phyloP scores from a whole-genome alignment of 2,113 vertebrate species.

The Podarcis raffonei region DNA sequence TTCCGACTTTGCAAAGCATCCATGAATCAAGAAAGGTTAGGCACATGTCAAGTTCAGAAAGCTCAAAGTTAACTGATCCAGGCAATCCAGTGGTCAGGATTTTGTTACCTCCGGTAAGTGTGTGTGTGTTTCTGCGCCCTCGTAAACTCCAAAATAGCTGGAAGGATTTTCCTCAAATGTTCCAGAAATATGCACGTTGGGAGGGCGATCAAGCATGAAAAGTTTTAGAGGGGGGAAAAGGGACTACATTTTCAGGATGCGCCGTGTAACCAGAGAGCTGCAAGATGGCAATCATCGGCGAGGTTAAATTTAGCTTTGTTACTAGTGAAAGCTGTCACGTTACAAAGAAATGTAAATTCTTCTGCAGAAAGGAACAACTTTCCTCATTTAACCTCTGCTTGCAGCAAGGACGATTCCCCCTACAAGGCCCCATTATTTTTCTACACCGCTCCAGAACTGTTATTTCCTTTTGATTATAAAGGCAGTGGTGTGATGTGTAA shows the following conservation, averaged over 20 bases:
- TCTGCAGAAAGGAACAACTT: conserved; percentile 35
- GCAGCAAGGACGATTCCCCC: conserved; percentile 42
- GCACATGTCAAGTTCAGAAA: background rate
- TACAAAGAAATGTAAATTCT: conserved; percentile 47
- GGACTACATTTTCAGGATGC: conserved; percentile 17
- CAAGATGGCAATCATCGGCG: background rate
- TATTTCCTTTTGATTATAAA: conserved; percentile 46
- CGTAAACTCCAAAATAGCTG: conserved; percentile 26
- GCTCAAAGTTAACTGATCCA: no score
- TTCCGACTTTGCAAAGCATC: background rate
- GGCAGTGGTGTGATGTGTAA: background rate
- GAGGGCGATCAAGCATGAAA: conserved; percentile 29
- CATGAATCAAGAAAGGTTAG: background rate
- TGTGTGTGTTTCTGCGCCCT: conserved; percentile 7
- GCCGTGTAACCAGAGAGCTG: background rate
- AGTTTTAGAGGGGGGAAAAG: background rate
- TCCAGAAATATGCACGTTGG: conserved; percentile 37
- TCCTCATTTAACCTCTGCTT: conserved; percentile 51
- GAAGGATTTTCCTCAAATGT: conserved; percentile 33
- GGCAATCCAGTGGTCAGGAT: conserved; percentile 17
- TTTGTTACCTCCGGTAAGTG: conserved; percentile 5
- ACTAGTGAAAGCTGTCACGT: conserved; percentile 44
- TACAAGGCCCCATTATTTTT: conserved; percentile 57
- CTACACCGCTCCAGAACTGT: background rate
- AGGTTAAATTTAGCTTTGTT: conserved; percentile 55